Evolutionary conservation across 2,797 vertebrate species (phyloP), one percentile per base, ranked within the genome.

Genomic region (Nyctibius grandis): DNA sequence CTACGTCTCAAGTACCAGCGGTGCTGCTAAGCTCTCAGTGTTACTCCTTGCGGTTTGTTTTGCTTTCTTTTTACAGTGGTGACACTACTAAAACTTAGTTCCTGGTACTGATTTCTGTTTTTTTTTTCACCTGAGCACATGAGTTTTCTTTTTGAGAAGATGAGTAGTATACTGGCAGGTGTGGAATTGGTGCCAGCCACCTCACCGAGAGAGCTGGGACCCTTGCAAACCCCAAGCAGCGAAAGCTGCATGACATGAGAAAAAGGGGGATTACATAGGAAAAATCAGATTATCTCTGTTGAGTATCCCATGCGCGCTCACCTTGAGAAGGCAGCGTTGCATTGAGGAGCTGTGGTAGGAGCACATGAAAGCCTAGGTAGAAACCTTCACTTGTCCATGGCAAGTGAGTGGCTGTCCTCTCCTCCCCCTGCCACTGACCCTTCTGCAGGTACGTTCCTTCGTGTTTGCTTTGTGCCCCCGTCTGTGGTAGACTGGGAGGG

Each of bases 281-380:
- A 56, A 63, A 85, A 38, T 33, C 17, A 11, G 45, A 51, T 53
- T 44, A 20, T 80, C 23, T 48, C 45, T 88, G 31, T 76, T 0
- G 0, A 50, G 12, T 42, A 7, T 70, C 31, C n/a, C 21, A 2
- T 34, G 28, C 9, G 2, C 19, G 33, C 42, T 76, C 1, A 1
- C 45, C 40, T 56, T 28, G 40, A 65, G 50, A 51, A 69, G 47
- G 29, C 47, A 17, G 50, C 25, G 4, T 36, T 45, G n/a, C n/a
- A n/a, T n/a, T 28, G 67, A 77, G 60, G 63, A 82, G 53, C 72
- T 70, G 65, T 53, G 69, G 50, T 19, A 81, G 69, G 63, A 88
- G 76, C 83, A 84, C 73, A 22, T 21, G 48, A 65, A 78, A 93
- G 61, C 53, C 28, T 29, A 28, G 23, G 19, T 48, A 48, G 51